A percentile compares a stretch with the other conserved stretches of the same genome.
These are phyloP conservation scores for Elanus axillaris DNA, from an alignment of 2,113 vertebrate genomes.

Conservation along the genomic window DNA sequence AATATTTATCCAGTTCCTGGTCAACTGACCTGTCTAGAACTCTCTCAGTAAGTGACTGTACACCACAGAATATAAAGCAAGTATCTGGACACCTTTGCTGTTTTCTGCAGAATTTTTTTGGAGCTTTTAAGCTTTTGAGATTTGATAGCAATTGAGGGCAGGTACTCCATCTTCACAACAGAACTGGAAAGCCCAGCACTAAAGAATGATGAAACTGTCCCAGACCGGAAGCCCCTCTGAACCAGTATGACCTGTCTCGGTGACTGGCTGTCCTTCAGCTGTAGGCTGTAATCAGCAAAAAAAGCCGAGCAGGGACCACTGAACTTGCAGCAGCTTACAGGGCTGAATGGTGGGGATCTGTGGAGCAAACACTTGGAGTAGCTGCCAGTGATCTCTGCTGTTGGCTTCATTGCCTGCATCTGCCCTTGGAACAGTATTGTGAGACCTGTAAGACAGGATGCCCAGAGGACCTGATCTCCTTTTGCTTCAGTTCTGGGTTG, in stretches of 20 bases:
- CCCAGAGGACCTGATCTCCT: background rate
- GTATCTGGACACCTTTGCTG: background rate
- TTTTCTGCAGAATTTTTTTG: background rate
- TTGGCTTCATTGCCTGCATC: background rate
- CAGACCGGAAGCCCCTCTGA: background rate
- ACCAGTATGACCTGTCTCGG: background rate
- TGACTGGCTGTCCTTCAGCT: background rate
- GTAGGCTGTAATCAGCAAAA: background rate
- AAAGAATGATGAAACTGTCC: background rate
- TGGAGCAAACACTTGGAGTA: background rate
- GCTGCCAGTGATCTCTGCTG: background rate
- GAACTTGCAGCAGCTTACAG: background rate
- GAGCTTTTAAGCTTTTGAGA: background rate
- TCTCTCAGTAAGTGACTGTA: conserved; percentile 84
- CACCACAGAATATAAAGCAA: background rate
- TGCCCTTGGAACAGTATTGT: background rate
- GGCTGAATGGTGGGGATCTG: background rate
- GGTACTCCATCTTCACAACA: background rate
- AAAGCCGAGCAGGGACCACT: background rate
- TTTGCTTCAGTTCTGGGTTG: background rate
- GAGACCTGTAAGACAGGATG: background rate
- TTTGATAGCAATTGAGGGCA: background rate
- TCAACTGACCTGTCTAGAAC: conserved; percentile 85
- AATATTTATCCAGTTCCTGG: conserved; percentile 89
- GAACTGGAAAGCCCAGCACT: background rate